Base-by-base conservation (phyloP, 2,888 invertebrate genomes). In the Lamellibrachia satsuma region DNA sequence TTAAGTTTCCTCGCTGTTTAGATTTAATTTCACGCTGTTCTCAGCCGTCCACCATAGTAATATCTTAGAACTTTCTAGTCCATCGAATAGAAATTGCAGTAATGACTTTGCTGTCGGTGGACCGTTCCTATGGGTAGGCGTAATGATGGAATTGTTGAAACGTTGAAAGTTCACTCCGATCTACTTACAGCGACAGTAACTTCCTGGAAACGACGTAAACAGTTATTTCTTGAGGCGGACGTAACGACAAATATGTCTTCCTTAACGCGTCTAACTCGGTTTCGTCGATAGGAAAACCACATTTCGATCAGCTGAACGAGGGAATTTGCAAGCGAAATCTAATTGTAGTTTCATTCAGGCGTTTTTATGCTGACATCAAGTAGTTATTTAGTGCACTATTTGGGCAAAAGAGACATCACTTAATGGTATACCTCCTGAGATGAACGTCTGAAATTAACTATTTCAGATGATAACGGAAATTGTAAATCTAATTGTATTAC, bases 261-360 rank as follows among this genome's bases (percentile, higher is more conserved):
- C 75, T 22, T 75, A 75, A 75, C n/a, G 75, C 22, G 75, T 75
- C 75, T 75, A 75, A 75, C 75, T 75, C 75, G 22, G 0, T 75
- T 75, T 75, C 22, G 75, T 75, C 75, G 75, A 15, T 75, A 75
- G 22, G 75, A 22, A 75, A 75, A 75, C 15, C 75, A 75, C 75
- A 75, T 75, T 75, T 75, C 75, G 75, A 75, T 75, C 75, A 75
- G 75, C 15, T 75, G 22, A 75, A 75, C 75, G 75, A 75, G 75
- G 75, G n/a, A n/a, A 75, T 75, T 75, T 75, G 75, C 22, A 75
- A 22, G 75, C 75, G 75, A 75, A 75, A 75, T 75, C 75, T 75
- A 75, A 75, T 75, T 75, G 75, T 75, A 75, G 75, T 11, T 75
- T 75, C 75, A 75, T 75, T 75, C n/a, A 22, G 75, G 22, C 22